These are phyloP conservation scores for Microcebus jonahi DNA, from an alignment of 2,113 vertebrate species.

Conservation along the genomic window DNA sequence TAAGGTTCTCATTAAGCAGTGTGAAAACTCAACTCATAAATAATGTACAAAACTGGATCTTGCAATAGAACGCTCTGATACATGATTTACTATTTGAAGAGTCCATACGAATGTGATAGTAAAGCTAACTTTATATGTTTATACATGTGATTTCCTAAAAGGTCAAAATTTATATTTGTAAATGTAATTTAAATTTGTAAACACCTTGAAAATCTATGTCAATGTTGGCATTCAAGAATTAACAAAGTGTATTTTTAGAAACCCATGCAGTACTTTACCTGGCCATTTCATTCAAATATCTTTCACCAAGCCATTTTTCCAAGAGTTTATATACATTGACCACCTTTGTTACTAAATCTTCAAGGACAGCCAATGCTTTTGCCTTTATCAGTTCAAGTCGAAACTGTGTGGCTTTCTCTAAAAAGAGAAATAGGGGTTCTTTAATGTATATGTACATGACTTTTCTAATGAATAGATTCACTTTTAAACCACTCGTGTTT, in stretches of 20 bases:
- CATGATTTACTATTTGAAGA: neutral
- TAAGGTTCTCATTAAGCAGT: neutral
- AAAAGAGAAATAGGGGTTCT: conserved; percentile 56
- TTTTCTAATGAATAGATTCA: conserved; percentile 10
- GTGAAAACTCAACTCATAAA: neutral
- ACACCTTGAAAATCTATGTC: neutral
- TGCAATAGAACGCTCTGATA: neutral
- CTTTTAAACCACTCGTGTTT: neutral
- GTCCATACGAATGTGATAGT: neutral
- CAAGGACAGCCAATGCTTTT: conserved; percentile 85
- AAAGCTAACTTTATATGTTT: neutral
- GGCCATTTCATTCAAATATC: conserved; percentile 89
- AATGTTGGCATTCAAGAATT: neutral
- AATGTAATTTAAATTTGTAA: neutral
- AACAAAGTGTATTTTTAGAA: neutral
- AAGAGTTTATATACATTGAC: conserved; percentile 86
- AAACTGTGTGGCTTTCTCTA: conserved; percentile 86
- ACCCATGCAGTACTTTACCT: conserved; percentile 84
- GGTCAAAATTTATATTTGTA: neutral
- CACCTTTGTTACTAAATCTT: conserved; percentile 85
- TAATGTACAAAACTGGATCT: neutral
- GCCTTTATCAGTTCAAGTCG: conserved; percentile 89
- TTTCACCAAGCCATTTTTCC: conserved; percentile 88
- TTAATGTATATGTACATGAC: neutral
- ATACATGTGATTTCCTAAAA: neutral